Evolutionary conservation across 2,113 vertebrate genomes (phyloP), one percentile per base, ranked within the genome.

Genomic region (Cyanoderma ruficeps): DNA sequence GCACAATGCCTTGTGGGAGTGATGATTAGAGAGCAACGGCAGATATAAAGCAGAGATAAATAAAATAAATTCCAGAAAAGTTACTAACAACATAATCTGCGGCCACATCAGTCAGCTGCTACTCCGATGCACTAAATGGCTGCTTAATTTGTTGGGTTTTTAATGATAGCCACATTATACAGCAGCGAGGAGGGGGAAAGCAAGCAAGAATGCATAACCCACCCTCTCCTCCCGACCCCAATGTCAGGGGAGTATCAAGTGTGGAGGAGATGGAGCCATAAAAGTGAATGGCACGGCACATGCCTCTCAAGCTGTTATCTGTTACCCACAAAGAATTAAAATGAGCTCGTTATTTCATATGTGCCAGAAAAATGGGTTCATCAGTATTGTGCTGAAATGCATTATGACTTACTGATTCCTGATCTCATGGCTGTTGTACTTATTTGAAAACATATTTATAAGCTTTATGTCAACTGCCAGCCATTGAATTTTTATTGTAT

Each of bases 1-100:
- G 72, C 97, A 97, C 91, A 96, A 78, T 61, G 83, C 96, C 95
- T 94, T 55, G 90, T 96, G 97, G 94, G 96, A 97, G 96, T 25
- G 94, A 96, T 95, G 97, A 97, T 98, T 97, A 96, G 97, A 95
- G 93, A 97, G 82, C 78, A 97, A 83, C 92, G 91, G 95, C 72
- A 85, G 80, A 87, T 49, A 94, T 1, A 18, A 93, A 76, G 77
- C 52, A n/a, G 44, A 84, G 93, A 85, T 94, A 97, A 95, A 93
- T 33, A 83, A 91, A 92, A 93, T 94, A 82, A 88, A 80, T 88
- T 65, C 81, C 61, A 76, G 77, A 50, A 82, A 93, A 87, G 90
- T 93, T 88, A 56, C 92, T 96, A 83, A 91, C 81, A 70, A 41
- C 93, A 33, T 57, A 61, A 68, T 94, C 37, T 91, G 89, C 67